Evolutionary conservation across 2,797 vertebrate genomes (phyloP), one percentile per base, ranked within the genome.

Genomic region (Lutra lutra): DNA sequence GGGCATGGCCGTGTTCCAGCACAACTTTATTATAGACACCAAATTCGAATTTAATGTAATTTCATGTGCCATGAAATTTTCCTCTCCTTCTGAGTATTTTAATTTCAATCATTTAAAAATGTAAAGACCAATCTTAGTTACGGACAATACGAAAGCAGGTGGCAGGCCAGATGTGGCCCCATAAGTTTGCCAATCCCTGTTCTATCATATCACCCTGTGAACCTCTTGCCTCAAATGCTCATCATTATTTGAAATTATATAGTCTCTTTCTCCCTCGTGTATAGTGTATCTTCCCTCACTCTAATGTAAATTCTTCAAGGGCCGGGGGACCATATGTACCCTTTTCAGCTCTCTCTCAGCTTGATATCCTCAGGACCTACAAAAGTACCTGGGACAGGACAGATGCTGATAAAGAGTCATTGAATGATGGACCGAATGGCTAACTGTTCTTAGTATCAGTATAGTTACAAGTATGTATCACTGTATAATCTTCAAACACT

Each of bases 31-130:
- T 73, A 77, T 21, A 72, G 17, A 29, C 21, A 87, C 27, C 66
- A 68, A 70, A 60, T 68, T 87, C 9, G 0, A 84, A 90, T 77
- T 80, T 25, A 58, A 68, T 89, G 35, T 40, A 80, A 91, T 68
- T 80, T 87, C 58, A 87, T 18, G 9, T 92, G 25, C 80, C 73
- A 93, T 54, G 13, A 89, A 79, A 60, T 72, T n/a, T 35, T 40
- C 23, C 66, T 77, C 29, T 89, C 82, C 35, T 72, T 82, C 43
- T 35, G 43, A 82, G 54, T 64, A 38, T 56, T 89, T 94, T 73
- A 35, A 89, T 86, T 75, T 75, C 48, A 86, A 87, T 62, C n/a
- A 66, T 29, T 89, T 77, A 62, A 93, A 96, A 80, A 40, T 12
- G 9, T 21, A 77, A 90, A 90, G 29, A 58, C 1, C 3, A 77